A percentile compares a stretch with the other conserved stretches of the same genome.
phyloP scores from a whole-genome alignment of 2,113 vertebrate species.

The Recurvirostra avosetta region DNA sequence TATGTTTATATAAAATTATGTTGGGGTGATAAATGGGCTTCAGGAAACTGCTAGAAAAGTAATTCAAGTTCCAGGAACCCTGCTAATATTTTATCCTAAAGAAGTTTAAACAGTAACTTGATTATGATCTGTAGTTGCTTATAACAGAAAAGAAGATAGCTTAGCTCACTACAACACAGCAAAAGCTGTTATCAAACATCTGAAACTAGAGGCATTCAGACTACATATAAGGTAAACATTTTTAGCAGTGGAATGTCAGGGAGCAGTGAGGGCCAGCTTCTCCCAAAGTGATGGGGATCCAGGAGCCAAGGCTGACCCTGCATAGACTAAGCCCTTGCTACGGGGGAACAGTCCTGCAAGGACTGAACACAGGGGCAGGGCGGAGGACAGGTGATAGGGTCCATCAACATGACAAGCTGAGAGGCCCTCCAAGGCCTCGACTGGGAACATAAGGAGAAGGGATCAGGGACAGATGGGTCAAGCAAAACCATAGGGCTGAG shows the following conservation, averaged over 20 bases:
- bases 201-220: not conserved
- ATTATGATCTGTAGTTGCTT: not conserved
- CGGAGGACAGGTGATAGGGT: not conserved
- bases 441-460: not conserved
- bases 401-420: not conserved
- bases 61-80: not conserved
- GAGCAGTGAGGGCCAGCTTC: not conserved
- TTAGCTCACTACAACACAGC: not conserved
- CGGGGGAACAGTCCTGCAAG: not conserved
- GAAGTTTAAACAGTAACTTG: not conserved
- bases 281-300: not conserved
- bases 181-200: not conserved
- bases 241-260: not conserved
- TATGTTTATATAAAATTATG: not conserved
- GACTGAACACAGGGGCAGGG: not conserved
- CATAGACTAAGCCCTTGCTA: accelerated
- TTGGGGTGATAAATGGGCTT: not conserved
- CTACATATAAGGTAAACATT: not conserved
- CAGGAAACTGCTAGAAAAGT: not conserved
- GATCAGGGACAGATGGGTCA: not conserved
- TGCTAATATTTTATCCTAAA: not conserved
- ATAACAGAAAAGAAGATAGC: not conserved
- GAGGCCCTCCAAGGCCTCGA: not conserved
- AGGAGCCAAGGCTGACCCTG: not conserved
- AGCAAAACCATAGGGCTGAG: not conserved